phyloP scores from a whole-genome alignment of 2,113 vertebrate genomes.

The Ictalurus furcatus region DNA sequence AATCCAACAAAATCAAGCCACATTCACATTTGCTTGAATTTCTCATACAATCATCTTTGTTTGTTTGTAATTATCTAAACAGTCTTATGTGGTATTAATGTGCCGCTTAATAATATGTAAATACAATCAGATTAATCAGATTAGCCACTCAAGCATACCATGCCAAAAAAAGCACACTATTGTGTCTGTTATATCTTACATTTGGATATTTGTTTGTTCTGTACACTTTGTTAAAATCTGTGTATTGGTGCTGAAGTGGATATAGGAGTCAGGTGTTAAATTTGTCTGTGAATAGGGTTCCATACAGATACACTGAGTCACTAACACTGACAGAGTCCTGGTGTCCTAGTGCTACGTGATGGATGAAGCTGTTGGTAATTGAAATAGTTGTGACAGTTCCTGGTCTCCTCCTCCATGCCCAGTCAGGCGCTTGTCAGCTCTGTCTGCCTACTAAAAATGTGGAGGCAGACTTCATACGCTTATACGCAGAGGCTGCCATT shows the following conservation, averaged over 20 bases:
- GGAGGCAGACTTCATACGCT: not conserved
- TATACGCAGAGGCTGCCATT: not conserved
- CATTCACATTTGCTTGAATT: not conserved
- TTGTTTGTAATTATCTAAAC: not conserved
- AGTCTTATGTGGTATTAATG: not conserved
- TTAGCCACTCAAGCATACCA: not conserved
- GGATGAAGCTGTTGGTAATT: not conserved
- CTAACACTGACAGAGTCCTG: not conserved
- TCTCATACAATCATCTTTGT: not conserved
- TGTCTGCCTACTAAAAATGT: constrained; percentile 1
- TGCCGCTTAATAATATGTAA: not conserved
- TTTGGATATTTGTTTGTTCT: not conserved
- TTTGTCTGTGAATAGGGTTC: not conserved
- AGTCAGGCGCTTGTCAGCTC: constrained; percentile 5
- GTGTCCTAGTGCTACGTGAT: not conserved
- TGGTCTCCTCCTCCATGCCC: not conserved
- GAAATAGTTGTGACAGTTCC: not conserved
- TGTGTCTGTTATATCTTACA: not conserved
- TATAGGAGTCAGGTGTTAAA: not conserved
- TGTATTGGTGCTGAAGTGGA: not conserved
- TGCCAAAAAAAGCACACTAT: not conserved
- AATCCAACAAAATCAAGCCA: not conserved
- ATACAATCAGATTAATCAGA: not conserved
- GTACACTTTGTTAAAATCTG: not conserved
- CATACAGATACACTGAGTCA: not conserved